Base-by-base conservation (phyloP, 2,797 vertebrate genomes). In the Antrozous pallidus region DNA sequence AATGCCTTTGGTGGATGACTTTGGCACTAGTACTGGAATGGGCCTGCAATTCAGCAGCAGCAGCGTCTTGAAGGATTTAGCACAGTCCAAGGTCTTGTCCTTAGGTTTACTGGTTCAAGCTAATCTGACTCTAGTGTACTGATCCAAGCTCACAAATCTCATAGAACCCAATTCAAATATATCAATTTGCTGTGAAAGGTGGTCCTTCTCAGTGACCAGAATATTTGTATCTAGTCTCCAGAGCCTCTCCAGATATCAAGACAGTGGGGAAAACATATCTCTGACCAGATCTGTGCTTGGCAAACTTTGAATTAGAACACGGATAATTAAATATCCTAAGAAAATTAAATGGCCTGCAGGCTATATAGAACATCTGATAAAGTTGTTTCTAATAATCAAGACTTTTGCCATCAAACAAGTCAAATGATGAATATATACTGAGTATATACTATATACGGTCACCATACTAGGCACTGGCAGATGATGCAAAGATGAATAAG, bases 1-100 rank as follows among this genome's bases (percentile, higher is more conserved):
- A 33, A 33, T 36, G 7, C 26, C 78, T 42, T 85, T 2, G 0
- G 14, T 51, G 33, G 33, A 22, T 16, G 1, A 26, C 5, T 0
- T 4, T 3, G 22, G 45, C 18, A 16, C 42, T 14, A 6, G 56
- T 0, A 11, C 17, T 1, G 8, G 74, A 26, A 38, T 20, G 36
- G 77, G 77, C 20, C 63, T 17, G 1, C 2, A 14, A 1, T 3
- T 36, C 8, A 26, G 33, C 14, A 14, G 0, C 5, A 4, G 0
- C 36, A 12, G 38, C 51, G n/a, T n/a, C 38, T 88, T 42, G n/a
- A 63, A 38, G 24, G 42, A 8, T 40, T 82, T 36, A 36, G 51
- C 36, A 5, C 10, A 65, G 38, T 26, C 7, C 33, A 6, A 31
- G 58, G 33, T 36, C 63, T 78, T 8, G n/a, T 47, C 10, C 13